phyloP scores from a whole-genome alignment of 2,888 invertebrate species.

The Orthonevra nobilis region DNA sequence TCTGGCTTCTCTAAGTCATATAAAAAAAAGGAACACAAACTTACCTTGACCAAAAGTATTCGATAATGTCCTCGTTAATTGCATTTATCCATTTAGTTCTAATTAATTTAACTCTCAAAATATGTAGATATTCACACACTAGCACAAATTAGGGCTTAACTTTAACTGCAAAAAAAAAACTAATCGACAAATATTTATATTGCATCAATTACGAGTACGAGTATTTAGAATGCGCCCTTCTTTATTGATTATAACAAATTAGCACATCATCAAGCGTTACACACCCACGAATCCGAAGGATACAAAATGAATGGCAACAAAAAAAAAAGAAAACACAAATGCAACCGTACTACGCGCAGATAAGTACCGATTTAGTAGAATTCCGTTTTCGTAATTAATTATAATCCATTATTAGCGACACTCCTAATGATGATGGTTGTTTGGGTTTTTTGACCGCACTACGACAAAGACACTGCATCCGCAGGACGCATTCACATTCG shows the following conservation, averaged over 20 bases:
- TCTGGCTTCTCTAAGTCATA: no score
- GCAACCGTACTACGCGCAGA: not conserved
- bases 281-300: conserved; percentile 5
- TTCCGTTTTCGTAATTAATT: conserved; percentile 32
- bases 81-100: conserved; percentile 56
- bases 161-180: no score
- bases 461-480: conserved; percentile 15
- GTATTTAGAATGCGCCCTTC: no score
- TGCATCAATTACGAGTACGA: conserved; percentile 23
- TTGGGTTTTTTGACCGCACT: conserved; percentile 31
- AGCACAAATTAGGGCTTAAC: no score
- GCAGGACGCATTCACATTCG: conserved; percentile 3
- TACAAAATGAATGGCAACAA: not conserved
- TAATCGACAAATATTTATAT: conserved; percentile 40
- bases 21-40: no score
- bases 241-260: conserved; percentile 29
- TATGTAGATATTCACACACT: no score
- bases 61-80: conserved; percentile 26
- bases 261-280: conserved; percentile 38
- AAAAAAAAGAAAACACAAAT: conserved; percentile 9
- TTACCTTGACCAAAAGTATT: no score
- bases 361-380: conserved; percentile 6
- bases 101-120: no score
- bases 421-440: conserved; percentile 2
- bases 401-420: conserved; percentile 5